A percentile compares a stretch with the other conserved stretches of the same genome.
phyloP scores from a whole-genome alignment of 2,113 vertebrate genomes.

The Myotis lucifugus region DNA sequence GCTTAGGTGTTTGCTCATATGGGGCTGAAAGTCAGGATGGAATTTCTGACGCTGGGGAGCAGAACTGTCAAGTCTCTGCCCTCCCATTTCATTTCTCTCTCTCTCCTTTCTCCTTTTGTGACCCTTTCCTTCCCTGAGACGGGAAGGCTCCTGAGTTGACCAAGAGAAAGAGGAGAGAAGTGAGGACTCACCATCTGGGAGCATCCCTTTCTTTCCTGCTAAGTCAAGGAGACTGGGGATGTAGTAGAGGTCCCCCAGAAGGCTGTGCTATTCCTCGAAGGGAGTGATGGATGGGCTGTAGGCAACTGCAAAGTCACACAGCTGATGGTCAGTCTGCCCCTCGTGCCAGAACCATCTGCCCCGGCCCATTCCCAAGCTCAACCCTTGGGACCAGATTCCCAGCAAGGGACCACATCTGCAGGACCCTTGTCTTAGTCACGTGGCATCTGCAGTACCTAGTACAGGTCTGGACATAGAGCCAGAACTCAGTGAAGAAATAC shows the following conservation, averaged over 20 bases:
- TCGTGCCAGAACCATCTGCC: neutral
- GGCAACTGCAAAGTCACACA: neutral
- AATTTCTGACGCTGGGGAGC: neutral
- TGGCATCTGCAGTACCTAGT: neutral
- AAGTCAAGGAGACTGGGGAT: neutral
- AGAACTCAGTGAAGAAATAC: neutral
- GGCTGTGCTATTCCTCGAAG: neutral
- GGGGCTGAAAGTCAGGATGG: neutral
- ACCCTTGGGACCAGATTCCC: neutral
- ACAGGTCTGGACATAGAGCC: neutral
- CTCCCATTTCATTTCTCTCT: neutral
- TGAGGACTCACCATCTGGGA: neutral
- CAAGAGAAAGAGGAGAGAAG: neutral
- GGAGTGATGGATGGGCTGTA: neutral
- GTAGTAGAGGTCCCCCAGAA: neutral
- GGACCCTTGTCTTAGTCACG: neutral
- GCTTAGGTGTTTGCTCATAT: rapidly evolving
- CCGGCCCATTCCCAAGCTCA: neutral
- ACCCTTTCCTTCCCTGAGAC: neutral
- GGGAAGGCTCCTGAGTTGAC: conserved; percentile 22
- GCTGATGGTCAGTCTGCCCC: neutral
- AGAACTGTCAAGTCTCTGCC: neutral
- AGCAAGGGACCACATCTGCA: neutral
- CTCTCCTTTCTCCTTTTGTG: neutral
- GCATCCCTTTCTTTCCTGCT: neutral